Evolutionary conservation across 2,888 invertebrate genomes (phyloP), one percentile per base, ranked within the genome.

Genomic region (Drepana falcataria): DNA sequence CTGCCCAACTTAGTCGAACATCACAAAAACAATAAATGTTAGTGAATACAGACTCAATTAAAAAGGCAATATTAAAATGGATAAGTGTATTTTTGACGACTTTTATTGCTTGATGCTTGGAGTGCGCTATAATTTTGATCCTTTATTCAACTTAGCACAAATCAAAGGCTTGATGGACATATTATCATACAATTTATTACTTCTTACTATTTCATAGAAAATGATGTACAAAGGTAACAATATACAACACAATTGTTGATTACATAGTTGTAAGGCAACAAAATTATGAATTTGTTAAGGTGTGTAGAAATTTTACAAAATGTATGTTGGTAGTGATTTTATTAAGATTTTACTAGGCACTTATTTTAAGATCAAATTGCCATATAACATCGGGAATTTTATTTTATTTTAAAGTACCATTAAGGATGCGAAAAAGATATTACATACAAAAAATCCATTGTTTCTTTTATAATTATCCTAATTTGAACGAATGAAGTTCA

Each of bases 241-340:
- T 70, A 73, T 59, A 71, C 62, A 55, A 59, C 60, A 61, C 53
- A 56, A 67, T 72, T 68, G 66, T 77, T 75, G 61, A 71, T 21
- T 21, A 21, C 21, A 68, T 83, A 81, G 75, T 65, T 76, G 60
- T 83, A 81, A 82, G 81, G 66, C 64, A 64, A 75, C 64, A 76
- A 70, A 66, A 73, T 65, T 71, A 75, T 73, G 66, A 77, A 79
- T 81, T 77, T 81, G 83, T 85, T 85, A 9, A 80, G 72, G 69
- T 71, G 71, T 76, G 78, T 81, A 81, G 65, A 77, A 78, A 75
- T 73, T 80, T 79, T 78, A 78, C 75, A 77, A 74, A 71, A 71
- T 75, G 66, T 77, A 73, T 65, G 68, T 65, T 64, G 54, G 51
- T 65, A 68, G 60, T 68, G 59, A 71, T 75, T 75, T 74, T 73